These are phyloP conservation scores for Mercenaria mercenaria DNA, from an alignment of 1,140 invertebrate species.

Conservation along the genomic window DNA sequence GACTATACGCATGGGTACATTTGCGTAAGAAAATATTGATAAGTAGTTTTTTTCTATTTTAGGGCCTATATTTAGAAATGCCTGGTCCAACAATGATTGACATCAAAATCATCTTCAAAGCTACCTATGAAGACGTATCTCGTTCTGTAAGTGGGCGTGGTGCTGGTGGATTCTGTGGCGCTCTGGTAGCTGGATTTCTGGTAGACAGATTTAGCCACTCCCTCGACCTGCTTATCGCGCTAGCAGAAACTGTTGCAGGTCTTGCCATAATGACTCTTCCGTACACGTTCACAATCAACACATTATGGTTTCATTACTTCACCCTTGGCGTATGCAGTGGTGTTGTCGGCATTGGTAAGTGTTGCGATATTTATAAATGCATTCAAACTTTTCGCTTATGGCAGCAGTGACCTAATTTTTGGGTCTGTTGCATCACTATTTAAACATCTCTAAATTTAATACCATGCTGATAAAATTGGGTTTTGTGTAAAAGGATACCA, in stretches of 20 bases:
- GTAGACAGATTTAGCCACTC: slow-evolving; percentile 32
- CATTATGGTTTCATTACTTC: slow-evolving; percentile 46
- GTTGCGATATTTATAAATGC: too few relatives aligned
- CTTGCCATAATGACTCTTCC: slow-evolving; percentile 7
- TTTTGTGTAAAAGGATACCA: too few relatives aligned
- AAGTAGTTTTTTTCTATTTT: background rate
- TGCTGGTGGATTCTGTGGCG: slow-evolving; percentile 24
- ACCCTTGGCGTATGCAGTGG: slow-evolving; percentile 6
- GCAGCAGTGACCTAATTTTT: too few relatives aligned
- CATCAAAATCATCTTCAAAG: slow-evolving; percentile 41
- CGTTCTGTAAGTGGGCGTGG: slow-evolving; percentile 42
- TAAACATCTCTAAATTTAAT: too few relatives aligned
- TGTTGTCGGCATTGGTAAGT: slow-evolving; percentile 38
- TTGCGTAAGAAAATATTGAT: too few relatives aligned
- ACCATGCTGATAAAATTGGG: too few relatives aligned
- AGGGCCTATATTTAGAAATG: slow-evolving; percentile 38
- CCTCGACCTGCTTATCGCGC: slow-evolving; percentile 21
- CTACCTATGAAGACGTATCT: slow-evolving; percentile 30
- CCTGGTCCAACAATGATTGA: slow-evolving; percentile 51
- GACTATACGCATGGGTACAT: too few relatives aligned
- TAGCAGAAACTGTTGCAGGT: slow-evolving; percentile 28
- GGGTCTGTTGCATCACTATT: too few relatives aligned
- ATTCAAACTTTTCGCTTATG: too few relatives aligned
- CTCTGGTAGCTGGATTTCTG: slow-evolving; percentile 28
- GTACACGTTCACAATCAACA: background rate